Conservation (phyloP, 2,888 invertebrate species). For the Timema cristinae region DNA sequence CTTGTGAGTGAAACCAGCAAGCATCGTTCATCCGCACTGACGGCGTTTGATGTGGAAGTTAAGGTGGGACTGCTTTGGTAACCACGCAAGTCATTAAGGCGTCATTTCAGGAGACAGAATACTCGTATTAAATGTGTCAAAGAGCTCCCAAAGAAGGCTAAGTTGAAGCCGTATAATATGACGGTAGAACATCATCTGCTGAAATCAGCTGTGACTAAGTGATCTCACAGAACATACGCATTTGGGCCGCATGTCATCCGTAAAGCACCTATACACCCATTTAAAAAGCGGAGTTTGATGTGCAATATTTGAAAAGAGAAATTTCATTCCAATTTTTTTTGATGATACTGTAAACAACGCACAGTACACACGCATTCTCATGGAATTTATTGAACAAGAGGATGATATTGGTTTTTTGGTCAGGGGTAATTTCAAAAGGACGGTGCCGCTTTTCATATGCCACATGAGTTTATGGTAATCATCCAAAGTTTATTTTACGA, state of each 20-base stretch:
- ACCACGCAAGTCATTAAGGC: neutral
- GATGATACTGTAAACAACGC: neutral
- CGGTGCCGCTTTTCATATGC: neutral
- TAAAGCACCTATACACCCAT: neutral
- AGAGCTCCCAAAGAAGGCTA: neutral
- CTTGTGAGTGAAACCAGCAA: neutral
- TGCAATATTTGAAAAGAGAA: neutral
- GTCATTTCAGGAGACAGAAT: neutral
- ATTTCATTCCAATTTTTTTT: neutral
- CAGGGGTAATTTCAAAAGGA: neutral
- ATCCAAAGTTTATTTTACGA: constrained; percentile 2
- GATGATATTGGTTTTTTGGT: neutral
- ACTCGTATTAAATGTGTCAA: neutral
- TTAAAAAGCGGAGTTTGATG: neutral
- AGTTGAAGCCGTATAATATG: neutral
- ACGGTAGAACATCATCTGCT: neutral
- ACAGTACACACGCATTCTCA: neutral
- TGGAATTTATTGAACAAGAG: neutral
- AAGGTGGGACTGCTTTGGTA: neutral
- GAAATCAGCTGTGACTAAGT: no score
- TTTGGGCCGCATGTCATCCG: neutral
- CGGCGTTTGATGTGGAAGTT: constrained; percentile 3
- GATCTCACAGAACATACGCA: neutral
- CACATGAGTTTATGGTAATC: neutral
- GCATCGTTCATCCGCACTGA: constrained; percentile 5